phyloP scores from a whole-genome alignment of 1,140 invertebrate species.

The Sarcophaga bullata region DNA sequence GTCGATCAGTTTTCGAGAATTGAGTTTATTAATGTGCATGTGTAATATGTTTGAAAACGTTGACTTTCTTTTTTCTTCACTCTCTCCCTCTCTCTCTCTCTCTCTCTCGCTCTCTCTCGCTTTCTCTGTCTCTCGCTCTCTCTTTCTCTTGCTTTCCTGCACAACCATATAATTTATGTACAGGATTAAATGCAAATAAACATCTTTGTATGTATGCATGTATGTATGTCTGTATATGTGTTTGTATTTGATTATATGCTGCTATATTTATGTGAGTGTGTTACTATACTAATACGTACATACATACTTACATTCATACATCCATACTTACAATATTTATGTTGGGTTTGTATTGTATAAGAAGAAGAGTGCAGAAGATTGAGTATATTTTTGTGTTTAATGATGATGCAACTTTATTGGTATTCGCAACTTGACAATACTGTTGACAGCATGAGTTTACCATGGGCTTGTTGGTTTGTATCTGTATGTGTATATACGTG shows the following conservation, averaged over 20 bases:
- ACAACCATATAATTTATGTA: too few relatives aligned
- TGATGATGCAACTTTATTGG: conserved; percentile 33
- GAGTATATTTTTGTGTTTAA: neutral
- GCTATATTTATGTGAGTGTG: neutral
- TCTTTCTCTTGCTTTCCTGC: neutral
- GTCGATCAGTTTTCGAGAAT: too few relatives aligned
- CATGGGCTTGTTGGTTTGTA: neutral
- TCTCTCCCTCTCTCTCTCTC: too few relatives aligned
- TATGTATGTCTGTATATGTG: neutral
- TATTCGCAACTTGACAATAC: conserved; percentile 37
- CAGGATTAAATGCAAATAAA: conserved; percentile 36
- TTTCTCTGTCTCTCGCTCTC: neutral
- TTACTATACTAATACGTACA: too few relatives aligned
- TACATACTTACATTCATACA: neutral
- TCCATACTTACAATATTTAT: neutral
- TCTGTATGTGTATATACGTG: too few relatives aligned
- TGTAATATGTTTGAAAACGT: neutral
- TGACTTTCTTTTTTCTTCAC: too few relatives aligned
- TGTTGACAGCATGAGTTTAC: conserved; percentile 34
- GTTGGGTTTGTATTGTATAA: neutral
- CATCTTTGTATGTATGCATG: neutral
- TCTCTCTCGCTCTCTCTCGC: too few relatives aligned
- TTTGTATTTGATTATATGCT: neutral
- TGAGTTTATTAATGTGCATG: neutral
- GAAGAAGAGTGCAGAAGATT: neutral